Evolutionary conservation across 1,140 invertebrate species (phyloP).

Genomic region (Drosophila erecta): DNA sequence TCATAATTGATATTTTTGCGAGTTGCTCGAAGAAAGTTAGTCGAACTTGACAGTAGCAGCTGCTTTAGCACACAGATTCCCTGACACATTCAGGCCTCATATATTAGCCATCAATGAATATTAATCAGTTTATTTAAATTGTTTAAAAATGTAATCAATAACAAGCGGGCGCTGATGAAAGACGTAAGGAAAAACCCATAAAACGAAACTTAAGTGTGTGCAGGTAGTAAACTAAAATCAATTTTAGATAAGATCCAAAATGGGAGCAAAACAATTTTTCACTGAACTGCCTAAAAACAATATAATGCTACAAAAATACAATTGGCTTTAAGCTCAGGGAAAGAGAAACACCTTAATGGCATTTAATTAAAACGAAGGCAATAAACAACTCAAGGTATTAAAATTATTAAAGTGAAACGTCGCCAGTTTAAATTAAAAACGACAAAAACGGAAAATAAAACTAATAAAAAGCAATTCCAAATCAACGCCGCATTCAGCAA

Average conservation of each 20-base stretch:
- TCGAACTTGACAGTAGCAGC: constrained; percentile 27
- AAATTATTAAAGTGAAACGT: constrained; percentile 67
- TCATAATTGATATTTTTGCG: constrained; percentile 78
- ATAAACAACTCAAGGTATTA: constrained; percentile 56
- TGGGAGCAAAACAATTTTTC: constrained; percentile 44
- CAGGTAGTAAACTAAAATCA: constrained; percentile 49
- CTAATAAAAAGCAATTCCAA: constrained; percentile 49
- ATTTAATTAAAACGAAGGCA: constrained; percentile 58
- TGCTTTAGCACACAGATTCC: constrained; percentile 10
- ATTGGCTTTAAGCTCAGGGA: constrained; percentile 27
- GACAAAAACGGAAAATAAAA: constrained; percentile 43
- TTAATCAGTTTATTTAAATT: constrained; percentile 73
- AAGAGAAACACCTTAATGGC: constrained; percentile 57
- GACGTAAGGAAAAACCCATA: constrained; percentile 14
- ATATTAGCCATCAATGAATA: constrained; percentile 70
- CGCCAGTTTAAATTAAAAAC: constrained; percentile 52
- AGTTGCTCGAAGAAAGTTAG: constrained; percentile 57
- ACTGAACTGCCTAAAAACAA: constrained; percentile 37
- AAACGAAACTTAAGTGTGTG: constrained; percentile 30
- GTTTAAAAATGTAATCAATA: constrained; percentile 54
- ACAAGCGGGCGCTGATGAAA: constrained; percentile 30
- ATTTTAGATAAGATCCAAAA: constrained; percentile 53
- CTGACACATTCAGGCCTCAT: constrained; percentile 38
- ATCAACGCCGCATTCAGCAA: constrained; percentile 52
- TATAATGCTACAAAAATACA: constrained; percentile 28